phyloP scores from a whole-genome alignment of 2,113 vertebrate species.

The Xiphophorus couchianus region DNA sequence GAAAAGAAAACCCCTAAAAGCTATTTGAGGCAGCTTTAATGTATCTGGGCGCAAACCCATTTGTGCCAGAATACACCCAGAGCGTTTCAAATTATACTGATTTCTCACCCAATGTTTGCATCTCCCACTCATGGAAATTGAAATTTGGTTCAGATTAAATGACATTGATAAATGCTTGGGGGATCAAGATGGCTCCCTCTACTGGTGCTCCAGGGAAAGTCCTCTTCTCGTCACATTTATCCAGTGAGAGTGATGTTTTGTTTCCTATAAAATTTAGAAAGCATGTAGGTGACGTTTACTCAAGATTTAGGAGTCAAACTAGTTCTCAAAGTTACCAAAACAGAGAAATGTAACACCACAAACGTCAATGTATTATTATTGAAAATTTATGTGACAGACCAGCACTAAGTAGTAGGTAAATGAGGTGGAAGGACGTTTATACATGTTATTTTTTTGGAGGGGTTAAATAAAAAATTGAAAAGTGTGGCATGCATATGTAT shows the following conservation, averaged over 20 bases:
- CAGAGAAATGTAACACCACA: not conserved
- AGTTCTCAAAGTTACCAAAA: not conserved
- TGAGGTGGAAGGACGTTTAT: too few relatives aligned
- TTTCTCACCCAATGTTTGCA: slow-evolving; percentile 79
- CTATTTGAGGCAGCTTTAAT: slow-evolving; percentile 73
- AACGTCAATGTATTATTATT: not conserved
- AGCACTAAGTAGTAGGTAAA: too few relatives aligned
- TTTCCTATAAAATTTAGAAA: slow-evolving; percentile 9
- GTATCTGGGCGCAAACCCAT: slow-evolving; percentile 75
- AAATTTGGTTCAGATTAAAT: slow-evolving; percentile 80
- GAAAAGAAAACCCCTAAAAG: slow-evolving; percentile 71
- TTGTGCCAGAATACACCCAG: slow-evolving; percentile 77
- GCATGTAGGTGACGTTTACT: not conserved
- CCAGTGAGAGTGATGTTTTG: slow-evolving; percentile 17
- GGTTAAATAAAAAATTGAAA: not conserved
- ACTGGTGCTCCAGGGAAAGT: slow-evolving; percentile 48
- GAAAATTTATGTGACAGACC: not conserved
- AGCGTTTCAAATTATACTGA: slow-evolving; percentile 76
- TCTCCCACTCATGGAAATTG: slow-evolving; percentile 80
- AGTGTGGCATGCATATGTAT: too few relatives aligned
- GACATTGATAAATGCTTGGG: slow-evolving; percentile 72
- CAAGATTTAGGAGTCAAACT: not conserved
- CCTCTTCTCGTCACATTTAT: slow-evolving; percentile 10
- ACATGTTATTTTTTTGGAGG: too few relatives aligned
- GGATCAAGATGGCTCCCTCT: slow-evolving; percentile 72